phyloP scores from a whole-genome alignment of 2,888 invertebrate species.

The Drosophila aldrichi region DNA sequence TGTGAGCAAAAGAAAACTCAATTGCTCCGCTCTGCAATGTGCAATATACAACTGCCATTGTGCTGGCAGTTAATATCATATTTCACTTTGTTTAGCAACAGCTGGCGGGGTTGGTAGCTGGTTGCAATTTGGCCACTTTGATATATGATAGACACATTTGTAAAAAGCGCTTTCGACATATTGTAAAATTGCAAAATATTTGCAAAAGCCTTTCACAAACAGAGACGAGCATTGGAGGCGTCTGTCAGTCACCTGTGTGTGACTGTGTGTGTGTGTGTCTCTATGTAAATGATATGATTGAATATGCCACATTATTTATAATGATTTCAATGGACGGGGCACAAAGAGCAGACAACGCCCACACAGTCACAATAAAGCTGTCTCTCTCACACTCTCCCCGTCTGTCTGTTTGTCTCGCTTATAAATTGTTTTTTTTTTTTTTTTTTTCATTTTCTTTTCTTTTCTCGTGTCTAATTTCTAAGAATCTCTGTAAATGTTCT shows the following conservation, averaged over 20 bases:
- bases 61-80: constrained; percentile 47
- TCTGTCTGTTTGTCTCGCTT: background rate
- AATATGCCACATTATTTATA: constrained; percentile 43
- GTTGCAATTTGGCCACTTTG: constrained; percentile 47
- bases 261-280: constrained; percentile 1
- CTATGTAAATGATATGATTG: constrained; percentile 55
- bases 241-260: constrained; percentile 32
- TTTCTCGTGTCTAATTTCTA: background rate
- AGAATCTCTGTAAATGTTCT: background rate
- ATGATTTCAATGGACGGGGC: constrained; percentile 12
- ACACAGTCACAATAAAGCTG: background rate
- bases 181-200: constrained; percentile 48
- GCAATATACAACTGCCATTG: constrained; percentile 22
- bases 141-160: constrained; percentile 60
- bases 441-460: too few relatives aligned
- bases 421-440: too few relatives aligned
- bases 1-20: constrained; percentile 14
- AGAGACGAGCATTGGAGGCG: constrained; percentile 14
- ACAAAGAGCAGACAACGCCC: background rate
- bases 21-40: background rate
- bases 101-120: constrained; percentile 1
- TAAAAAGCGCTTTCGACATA: constrained; percentile 40
- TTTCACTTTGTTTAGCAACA: constrained; percentile 55
- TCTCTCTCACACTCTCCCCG: background rate
- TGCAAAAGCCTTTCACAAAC: constrained; percentile 18